Conservation (phyloP, 2,797 vertebrate species). For the Picus viridis region DNA sequence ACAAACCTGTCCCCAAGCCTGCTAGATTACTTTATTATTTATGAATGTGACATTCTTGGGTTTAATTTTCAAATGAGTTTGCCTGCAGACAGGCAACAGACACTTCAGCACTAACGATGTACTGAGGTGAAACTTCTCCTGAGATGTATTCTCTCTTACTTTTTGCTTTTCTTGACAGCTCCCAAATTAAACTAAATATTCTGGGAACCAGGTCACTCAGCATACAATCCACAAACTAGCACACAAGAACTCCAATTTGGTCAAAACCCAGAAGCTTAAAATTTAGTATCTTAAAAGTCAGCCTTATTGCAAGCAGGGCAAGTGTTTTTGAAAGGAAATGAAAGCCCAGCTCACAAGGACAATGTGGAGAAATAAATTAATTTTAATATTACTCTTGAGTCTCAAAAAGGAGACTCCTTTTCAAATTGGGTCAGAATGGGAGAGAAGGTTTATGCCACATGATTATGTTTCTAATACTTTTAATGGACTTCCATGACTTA, state of each 20-base stretch:
- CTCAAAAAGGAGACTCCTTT: not conserved
- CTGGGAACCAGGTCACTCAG: not conserved
- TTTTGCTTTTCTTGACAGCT: constrained; percentile 2
- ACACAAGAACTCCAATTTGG: not conserved
- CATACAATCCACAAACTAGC: not conserved
- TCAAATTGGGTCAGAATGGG: not conserved
- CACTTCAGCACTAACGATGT: not conserved
- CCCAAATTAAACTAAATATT: not conserved
- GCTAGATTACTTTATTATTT: not conserved
- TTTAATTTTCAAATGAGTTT: not conserved
- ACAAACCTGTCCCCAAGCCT: not conserved
- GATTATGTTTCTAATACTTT: not conserved
- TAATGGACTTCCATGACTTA: not conserved
- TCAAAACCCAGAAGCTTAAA: not conserved
- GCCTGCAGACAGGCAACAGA: not conserved
- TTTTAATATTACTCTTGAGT: not conserved
- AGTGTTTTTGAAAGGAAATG: not conserved
- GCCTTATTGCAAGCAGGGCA: not conserved
- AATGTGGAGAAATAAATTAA: not conserved
- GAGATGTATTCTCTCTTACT: not conserved
- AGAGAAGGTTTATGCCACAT: not conserved
- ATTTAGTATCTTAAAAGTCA: not conserved
- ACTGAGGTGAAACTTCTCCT: not conserved
- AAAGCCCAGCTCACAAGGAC: not conserved
- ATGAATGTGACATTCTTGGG: not conserved